Percentiles rank a stretch among this genome's conserved stretches.
Evolutionary conservation across 2,888 invertebrate genomes (phyloP).

Genomic region (Campopleginae sp.): DNA sequence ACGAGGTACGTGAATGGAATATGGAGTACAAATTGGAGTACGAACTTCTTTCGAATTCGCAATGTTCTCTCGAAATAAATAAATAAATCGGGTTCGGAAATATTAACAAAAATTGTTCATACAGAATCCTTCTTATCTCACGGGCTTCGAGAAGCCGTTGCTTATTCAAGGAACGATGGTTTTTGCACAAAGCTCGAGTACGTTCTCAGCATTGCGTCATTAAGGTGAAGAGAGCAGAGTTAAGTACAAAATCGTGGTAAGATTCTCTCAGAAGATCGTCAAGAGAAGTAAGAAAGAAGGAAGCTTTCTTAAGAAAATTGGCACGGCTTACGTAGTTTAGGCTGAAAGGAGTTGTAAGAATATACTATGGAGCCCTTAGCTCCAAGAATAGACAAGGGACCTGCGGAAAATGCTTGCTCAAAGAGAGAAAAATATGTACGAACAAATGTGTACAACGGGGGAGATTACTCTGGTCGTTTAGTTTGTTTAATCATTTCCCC

Average conservation of each 20-base stretch:
- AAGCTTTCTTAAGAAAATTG: conserved; percentile 46
- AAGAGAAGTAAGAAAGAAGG: conserved; percentile 2
- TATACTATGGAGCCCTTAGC: conserved; percentile 4
- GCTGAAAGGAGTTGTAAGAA: conserved; percentile 9
- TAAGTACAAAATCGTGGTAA: background rate
- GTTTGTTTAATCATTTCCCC: conserved; percentile 44
- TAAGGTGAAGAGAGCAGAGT: conserved; percentile 30
- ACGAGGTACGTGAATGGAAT: background rate
- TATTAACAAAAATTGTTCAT: background rate
- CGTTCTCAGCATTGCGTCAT: conserved; percentile 16
- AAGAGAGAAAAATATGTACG: background rate
- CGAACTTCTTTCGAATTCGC: background rate
- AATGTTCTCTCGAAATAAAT: background rate
- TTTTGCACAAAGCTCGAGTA: background rate
- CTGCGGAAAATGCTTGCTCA: conserved; percentile 26
- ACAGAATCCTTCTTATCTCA: background rate
- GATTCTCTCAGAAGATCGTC: conserved; percentile 3
- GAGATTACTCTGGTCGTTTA: conserved; percentile 5
- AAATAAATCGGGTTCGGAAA: background rate
- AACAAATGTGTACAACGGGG: background rate
- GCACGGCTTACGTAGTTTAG: conserved; percentile 52
- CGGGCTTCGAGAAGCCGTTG: background rate
- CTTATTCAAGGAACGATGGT: background rate
- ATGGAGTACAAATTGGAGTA: background rate
- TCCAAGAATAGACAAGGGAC: conserved; percentile 17